Base-by-base conservation (phyloP, 2,113 vertebrate species). In the Ammodytes dubius region DNA sequence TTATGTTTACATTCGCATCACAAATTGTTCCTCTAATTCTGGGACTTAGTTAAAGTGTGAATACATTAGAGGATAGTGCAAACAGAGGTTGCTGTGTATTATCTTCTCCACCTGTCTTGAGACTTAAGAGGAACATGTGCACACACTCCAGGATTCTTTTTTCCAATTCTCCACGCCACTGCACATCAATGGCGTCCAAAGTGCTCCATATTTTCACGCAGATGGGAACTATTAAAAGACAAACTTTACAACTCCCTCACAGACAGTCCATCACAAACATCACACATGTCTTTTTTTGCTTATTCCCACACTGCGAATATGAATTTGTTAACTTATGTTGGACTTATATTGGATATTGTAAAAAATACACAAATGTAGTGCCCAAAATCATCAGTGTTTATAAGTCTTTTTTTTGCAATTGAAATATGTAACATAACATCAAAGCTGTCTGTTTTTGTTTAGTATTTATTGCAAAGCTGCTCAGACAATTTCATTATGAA, bases 121-220 rank as follows among this genome's bases (percentile, higher is more conserved):
- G 7, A 71, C 14, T 27, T 73, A 14, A 39, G 13, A 56, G 8
- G 15, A 87, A 37, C 64, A 63, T 46, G 27, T 57, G 60, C 35
- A 56, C 43, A 47, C 19, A 70, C 39, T 50, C 78, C 40, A 60
- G 64, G 77, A 74, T 64, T 79, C 8, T 19, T 70, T 17, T 27
- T 66, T 50, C n/a, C 64, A 52, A 54, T 86, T 87, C 27, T 86
- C 53, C 53, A 79, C 73, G 63, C 14, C 50, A 46, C 59, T 80
- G 47, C 58, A 72, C 69, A 68, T 87, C 70, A 88, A 60, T 77
- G 75, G 70, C 49, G n/a, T 77, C 67, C 65, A 81, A 69, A 84
- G 54, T 50, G 47, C 67, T 72, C 66, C 19, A 17, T 88, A 85
- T 86, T 86, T 77, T 61, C 27, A 74, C 70, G 76, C 88, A 94